These are phyloP conservation scores for Colinus virginianus DNA, from an alignment of 2,113 vertebrate species.

Conservation along the genomic window DNA sequence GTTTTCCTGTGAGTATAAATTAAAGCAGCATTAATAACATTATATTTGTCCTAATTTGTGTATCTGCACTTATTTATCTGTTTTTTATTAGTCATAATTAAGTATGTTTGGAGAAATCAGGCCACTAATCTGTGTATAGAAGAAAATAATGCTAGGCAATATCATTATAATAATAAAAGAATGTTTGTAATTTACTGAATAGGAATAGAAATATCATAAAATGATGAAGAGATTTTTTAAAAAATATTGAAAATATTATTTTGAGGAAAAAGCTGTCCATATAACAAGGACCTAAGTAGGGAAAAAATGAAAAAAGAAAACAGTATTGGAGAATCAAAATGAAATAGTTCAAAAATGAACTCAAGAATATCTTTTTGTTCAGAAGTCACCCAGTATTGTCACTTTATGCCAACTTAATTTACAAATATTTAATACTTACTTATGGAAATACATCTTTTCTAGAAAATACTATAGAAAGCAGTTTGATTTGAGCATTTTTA, in stretches of 20 bases:
- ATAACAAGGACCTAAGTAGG: background rate
- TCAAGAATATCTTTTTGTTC: background rate
- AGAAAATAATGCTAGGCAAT: constrained; percentile 36
- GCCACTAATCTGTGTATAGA: constrained; percentile 42
- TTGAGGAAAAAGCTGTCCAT: background rate
- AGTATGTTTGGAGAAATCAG: constrained; percentile 35
- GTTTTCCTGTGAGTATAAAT: constrained; percentile 67
- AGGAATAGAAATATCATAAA: constrained; percentile 22
- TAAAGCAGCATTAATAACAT: constrained; percentile 56
- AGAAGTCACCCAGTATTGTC: background rate
- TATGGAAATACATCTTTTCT: background rate
- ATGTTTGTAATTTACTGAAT: constrained; percentile 52
- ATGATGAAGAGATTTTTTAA: background rate
- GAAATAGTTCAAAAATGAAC: background rate
- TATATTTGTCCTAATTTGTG: constrained; percentile 64
- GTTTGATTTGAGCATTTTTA: background rate
- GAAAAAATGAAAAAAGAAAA: background rate
- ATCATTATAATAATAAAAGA: constrained; percentile 49
- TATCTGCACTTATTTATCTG: constrained; percentile 54
- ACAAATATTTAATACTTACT: background rate
- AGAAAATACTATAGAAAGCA: background rate
- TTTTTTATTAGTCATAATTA: constrained; percentile 57
- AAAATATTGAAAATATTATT: background rate
- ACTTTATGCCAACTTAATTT: background rate
- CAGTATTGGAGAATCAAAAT: background rate